phyloP scores from a whole-genome alignment of 2,797 vertebrate genomes.

The Mus caroli region DNA sequence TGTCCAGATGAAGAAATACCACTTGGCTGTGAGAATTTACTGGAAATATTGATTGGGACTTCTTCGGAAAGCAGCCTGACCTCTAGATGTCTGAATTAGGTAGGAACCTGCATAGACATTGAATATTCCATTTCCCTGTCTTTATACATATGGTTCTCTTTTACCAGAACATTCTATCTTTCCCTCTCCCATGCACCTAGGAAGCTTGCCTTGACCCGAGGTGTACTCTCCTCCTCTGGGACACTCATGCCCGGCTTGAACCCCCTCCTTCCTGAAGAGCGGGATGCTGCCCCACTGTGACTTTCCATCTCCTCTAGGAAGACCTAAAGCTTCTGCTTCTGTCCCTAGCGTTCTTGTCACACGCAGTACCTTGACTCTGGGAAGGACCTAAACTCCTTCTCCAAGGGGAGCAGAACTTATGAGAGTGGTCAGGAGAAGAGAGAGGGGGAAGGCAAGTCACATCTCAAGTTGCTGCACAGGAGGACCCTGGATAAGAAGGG shows the following conservation, averaged over 20 bases:
- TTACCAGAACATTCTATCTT: slow-evolving; percentile 37
- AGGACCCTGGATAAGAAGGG: background rate
- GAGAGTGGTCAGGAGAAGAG: background rate
- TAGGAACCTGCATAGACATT: background rate
- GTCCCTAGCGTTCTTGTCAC: background rate
- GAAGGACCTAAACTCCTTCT: background rate
- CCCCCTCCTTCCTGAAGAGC: background rate
- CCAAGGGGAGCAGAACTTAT: slow-evolving; percentile 3
- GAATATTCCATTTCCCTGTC: background rate
- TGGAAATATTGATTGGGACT: background rate
- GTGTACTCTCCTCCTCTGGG: background rate
- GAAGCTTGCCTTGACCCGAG: slow-evolving; percentile 18
- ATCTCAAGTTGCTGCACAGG: background rate
- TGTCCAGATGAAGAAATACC: slow-evolving; percentile 14
- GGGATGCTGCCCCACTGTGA: background rate
- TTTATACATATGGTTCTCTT: background rate
- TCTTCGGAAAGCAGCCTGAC: background rate
- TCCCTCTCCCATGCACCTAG: background rate
- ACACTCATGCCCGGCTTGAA: background rate
- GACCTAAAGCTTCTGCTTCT: slow-evolving; percentile 10
- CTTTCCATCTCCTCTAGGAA: background rate
- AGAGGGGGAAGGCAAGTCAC: background rate
- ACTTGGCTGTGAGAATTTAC: background rate
- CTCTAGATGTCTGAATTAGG: slow-evolving; percentile 15
- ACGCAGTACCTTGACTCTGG: background rate